Percentiles rank a stretch among this genome's conserved stretches.
Conservation (phyloP, 2,113 vertebrate genomes). For the Pollimyrus isidori region DNA sequence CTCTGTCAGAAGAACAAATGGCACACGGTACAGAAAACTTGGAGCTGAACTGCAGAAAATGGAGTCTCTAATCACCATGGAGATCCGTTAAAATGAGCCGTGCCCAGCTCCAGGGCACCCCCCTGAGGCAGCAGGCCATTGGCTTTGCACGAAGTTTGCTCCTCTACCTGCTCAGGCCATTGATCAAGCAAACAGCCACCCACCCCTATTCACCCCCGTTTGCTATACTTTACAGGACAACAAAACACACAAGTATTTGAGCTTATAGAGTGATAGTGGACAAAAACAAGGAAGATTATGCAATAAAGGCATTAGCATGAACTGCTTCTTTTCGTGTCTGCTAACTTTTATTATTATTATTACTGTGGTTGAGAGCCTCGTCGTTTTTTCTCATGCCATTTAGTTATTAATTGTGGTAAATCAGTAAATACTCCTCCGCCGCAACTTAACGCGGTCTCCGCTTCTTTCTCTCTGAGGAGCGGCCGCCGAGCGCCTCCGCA, state of each 20-base stretch:
- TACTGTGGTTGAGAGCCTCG: not conserved
- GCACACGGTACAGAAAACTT: slow-evolving; percentile 56
- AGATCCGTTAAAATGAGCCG: not conserved
- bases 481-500: not conserved
- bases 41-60: slow-evolving; percentile 10
- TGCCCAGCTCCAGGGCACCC: not conserved
- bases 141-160: not conserved
- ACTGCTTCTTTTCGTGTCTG: not conserved
- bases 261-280: not conserved
- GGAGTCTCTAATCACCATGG: not conserved
- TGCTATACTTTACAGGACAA: not conserved
- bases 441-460: not conserved
- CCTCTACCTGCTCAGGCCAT: not conserved
- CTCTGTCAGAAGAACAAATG: slow-evolving; percentile 60
- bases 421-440: not conserved
- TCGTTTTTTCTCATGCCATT: not conserved
- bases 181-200: not conserved
- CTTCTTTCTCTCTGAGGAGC: not conserved
- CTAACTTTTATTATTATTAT: not conserved
- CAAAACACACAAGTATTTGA: not conserved
- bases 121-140: not conserved
- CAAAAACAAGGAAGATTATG: not conserved
- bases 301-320: not conserved
- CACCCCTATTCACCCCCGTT: not conserved
- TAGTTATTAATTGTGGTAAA: not conserved